Base-by-base conservation (phyloP, 2,888 invertebrate genomes). In the Cheilosia vernalis region DNA sequence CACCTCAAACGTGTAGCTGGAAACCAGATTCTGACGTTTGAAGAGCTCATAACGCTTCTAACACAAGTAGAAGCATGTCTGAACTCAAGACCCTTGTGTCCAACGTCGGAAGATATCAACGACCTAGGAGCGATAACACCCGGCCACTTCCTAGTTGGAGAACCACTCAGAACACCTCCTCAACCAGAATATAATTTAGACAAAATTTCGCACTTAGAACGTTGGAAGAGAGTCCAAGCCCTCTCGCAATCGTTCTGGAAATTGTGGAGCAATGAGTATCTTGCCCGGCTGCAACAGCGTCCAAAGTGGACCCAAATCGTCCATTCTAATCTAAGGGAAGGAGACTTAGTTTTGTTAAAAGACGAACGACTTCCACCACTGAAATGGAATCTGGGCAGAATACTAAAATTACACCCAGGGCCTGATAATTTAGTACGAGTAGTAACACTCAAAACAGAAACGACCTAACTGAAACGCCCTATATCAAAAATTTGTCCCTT, bases 361-460 rank as follows among this genome's bases (percentile, higher is more conserved):
- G 42, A 42, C n/a, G 47, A 19, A 6, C 6, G 9, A 2, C 19
- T 33, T 9, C 33, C 30, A 4, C 42, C 42, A 15, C 42, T 42
- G 3, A 42, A 42, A 42, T 42, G 42, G 42, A 42, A 15, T 42
- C 42, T 42, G 6, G 42, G 15, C 33, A 33, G 33, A 33, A 33
- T 33, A 33, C 2, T 9, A n/a, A 42, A 42, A 42, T 42, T 42
- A 4, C 42, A 42, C 42, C 42, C n/a, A 13, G 42, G 13, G 4
- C 42, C n/a, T 15, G n/a, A 42, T 42, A 13, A 42, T 42, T 42
- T 42, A n/a, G n/a, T 42, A 42, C n/a, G 27, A 53, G n/a, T 24
- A 13, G 27, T 27, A 7, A 42, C 42, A 13, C 42, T 42, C 58
- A 70, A 69, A 67, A 58, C 51, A 5, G 33, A 1, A 33, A 33